These are phyloP conservation scores for Tapirus indicus DNA, from an alignment of 2,797 vertebrate genomes.

Conservation along the genomic window DNA sequence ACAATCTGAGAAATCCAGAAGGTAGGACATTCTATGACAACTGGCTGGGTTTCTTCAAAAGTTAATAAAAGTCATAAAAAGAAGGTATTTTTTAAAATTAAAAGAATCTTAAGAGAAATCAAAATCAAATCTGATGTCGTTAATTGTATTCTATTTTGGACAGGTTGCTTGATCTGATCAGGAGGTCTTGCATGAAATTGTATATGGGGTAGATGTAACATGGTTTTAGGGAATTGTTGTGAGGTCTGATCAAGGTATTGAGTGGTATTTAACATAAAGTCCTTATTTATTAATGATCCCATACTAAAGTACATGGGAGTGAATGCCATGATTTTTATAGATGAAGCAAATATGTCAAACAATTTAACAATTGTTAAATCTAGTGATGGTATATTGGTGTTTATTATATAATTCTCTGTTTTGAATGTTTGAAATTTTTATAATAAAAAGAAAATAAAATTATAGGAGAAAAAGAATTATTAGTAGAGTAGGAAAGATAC, in stretches of 20 bases:
- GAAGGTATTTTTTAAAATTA: neutral
- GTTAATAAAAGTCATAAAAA: neutral
- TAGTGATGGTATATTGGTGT: neutral
- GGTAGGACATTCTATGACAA: neutral
- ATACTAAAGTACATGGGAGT: neutral
- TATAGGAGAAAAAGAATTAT: neutral
- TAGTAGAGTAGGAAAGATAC: neutral
- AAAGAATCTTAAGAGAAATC: neutral
- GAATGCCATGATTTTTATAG: neutral
- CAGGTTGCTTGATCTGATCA: neutral
- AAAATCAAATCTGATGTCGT: neutral
- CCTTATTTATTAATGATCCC: neutral
- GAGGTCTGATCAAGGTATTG: neutral
- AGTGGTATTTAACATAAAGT: neutral
- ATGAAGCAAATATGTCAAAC: neutral
- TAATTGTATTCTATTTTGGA: neutral
- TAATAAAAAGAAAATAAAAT: neutral
- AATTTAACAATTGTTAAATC: neutral
- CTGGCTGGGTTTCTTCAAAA: neutral
- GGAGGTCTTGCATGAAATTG: neutral
- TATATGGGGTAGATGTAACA: neutral
- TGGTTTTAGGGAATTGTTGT: neutral
- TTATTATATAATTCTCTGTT: neutral
- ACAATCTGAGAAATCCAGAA: neutral
- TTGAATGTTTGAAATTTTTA: neutral